A percentile compares a stretch with the other conserved stretches of the same genome.
Evolutionary conservation across 2,888 invertebrate species (phyloP).

Genomic region (Dolomedes plantarius): DNA sequence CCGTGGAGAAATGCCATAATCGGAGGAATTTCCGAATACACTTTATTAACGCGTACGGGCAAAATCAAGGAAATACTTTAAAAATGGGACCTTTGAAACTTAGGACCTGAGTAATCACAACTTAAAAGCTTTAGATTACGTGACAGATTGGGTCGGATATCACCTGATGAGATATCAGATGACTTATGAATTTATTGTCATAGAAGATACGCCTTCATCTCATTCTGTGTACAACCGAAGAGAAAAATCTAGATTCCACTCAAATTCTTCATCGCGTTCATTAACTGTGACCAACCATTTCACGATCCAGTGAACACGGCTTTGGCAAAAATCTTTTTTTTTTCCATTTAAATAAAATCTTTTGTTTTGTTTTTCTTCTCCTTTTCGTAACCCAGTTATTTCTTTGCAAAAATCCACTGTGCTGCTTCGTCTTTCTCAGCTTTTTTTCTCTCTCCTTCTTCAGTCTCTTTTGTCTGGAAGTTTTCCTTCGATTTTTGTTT

Average conservation of each 20-base stretch:
- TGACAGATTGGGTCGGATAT: too few relatives aligned
- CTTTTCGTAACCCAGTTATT: background rate
- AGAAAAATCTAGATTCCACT: too few relatives aligned
- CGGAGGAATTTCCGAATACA: too few relatives aligned
- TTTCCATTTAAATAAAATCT: slow-evolving; percentile 7
- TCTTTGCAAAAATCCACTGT: background rate
- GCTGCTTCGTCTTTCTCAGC: background rate
- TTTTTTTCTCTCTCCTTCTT: background rate
- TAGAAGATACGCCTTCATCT: too few relatives aligned
- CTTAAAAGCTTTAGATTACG: too few relatives aligned
- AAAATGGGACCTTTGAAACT: too few relatives aligned
- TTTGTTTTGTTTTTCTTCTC: background rate
- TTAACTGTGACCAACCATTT: slow-evolving; percentile 3
- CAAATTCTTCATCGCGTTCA: background rate
- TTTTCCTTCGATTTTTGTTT: background rate
- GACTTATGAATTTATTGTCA: too few relatives aligned
- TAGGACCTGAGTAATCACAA: too few relatives aligned
- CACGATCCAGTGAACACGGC: background rate
- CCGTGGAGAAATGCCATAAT: too few relatives aligned
- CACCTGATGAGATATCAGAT: too few relatives aligned
- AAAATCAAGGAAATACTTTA: too few relatives aligned
- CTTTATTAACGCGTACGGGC: too few relatives aligned
- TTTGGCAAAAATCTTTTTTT: background rate
- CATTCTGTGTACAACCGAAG: background rate
- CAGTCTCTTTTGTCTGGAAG: background rate